Evolutionary conservation across 2,797 vertebrate genomes (phyloP), one percentile per base, ranked within the genome.

Genomic region (Cryptoblepharus egeriae): DNA sequence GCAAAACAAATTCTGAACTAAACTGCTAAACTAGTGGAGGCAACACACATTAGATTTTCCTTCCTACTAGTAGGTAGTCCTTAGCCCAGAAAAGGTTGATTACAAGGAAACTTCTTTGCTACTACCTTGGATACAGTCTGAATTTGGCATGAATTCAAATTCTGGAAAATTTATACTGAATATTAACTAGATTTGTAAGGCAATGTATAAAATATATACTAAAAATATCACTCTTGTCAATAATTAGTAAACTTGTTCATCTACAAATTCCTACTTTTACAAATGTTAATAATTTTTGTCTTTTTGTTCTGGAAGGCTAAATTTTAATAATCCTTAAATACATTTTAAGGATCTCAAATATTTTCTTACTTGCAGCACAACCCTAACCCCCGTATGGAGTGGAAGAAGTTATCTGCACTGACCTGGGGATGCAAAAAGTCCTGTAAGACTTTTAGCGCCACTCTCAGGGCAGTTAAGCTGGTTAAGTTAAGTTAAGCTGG

Each of bases 21-120:
- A 35, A 37, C 32, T 65, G 57, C 22, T 60, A 35, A 75, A 75
- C 16, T 60, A 24, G 30, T 45, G 35, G 24, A 81, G 52, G 5
- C 6, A 81, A 9, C 1, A 1, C 49, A 49, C 18, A 22, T 20
- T 69, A 13, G 39, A 6, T 30, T 80, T 73, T 1, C 2, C 79
- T 35, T 61, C 39, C 0, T 18, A 18, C 1, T 75, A 42, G 30
- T 69, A 24, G 24, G 18, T 30, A 28, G 4, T 55, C 18, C 24
- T 80, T 74, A 45, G 2, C 64, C 49, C 81, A 85, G 61, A 22
- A 45, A 87, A 87, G 4, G 11, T 7, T 87, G 10, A 1, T 12
- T 61, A 63, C 26, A 67, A 70, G 42, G 11, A 9, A 35, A 67
- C 32, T 18, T 70, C 49, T 28, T 80, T 77, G 30, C 0, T 79